Evolutionary conservation across 2,797 vertebrate genomes (phyloP).

Genomic region (Clangula hyemalis): DNA sequence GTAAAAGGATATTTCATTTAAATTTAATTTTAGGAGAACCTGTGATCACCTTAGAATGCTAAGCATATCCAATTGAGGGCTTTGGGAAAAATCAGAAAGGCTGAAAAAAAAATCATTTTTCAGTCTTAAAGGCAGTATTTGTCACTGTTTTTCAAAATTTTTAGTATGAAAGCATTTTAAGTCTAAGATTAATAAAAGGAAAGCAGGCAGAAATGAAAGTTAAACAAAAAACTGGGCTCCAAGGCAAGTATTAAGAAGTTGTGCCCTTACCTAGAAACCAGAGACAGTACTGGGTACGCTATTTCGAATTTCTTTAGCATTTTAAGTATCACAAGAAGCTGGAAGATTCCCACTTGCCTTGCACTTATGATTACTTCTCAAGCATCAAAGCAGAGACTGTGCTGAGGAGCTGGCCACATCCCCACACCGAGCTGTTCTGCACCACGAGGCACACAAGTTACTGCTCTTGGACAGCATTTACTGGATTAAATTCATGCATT

Average conservation of each 20-base stretch:
- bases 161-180: background rate
- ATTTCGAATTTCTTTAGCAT: background rate
- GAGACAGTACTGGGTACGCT: no score
- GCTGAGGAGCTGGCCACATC: background rate
- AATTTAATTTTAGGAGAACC: background rate
- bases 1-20: background rate
- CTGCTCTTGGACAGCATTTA: background rate
- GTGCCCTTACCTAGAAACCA: background rate
- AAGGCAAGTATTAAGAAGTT: background rate
- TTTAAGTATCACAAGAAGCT: background rate
- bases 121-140: background rate
- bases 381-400: background rate
- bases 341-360: background rate
- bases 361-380: background rate
- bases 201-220: background rate
- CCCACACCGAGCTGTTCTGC: accelerated
- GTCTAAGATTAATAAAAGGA: background rate
- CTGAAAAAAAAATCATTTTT: background rate
- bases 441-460: background rate
- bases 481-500: background rate
- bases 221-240: accelerated
- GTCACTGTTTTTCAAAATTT: background rate
- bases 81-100: background rate
- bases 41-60: background rate
- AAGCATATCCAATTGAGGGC: no score